Percentiles rank a stretch among this genome's conserved stretches.
Evolutionary conservation across 2,113 vertebrate species (phyloP).

Genomic region (Fukomys damarensis): DNA sequence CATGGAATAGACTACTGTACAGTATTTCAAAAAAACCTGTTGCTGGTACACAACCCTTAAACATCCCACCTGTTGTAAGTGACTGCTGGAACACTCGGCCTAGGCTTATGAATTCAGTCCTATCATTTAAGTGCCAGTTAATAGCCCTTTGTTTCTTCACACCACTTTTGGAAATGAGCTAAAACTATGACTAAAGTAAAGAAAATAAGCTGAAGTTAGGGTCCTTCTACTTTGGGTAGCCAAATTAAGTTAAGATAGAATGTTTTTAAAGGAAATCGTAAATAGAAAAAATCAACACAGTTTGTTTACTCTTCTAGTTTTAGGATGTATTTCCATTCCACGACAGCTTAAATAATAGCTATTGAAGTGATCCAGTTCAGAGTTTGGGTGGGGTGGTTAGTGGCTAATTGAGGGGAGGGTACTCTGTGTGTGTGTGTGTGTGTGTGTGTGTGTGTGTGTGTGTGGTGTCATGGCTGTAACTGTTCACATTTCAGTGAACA

Average conservation of each 20-base stretch:
- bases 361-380: background rate
- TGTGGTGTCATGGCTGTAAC: background rate
- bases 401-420: background rate
- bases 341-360: background rate
- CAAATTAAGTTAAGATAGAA: constrained; percentile 29
- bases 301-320: constrained; percentile 46
- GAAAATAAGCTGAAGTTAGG: background rate
- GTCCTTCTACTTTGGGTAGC: background rate
- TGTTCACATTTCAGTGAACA: background rate
- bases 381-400: background rate
- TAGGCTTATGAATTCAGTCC: background rate
- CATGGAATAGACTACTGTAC: background rate
- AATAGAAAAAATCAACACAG: background rate
- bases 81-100: background rate
- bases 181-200: background rate
- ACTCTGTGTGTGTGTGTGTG: background rate
- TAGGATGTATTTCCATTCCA: background rate
- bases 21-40: background rate
- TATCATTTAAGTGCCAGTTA: background rate
- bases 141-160: background rate
- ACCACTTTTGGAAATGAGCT: background rate
- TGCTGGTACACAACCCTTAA: background rate
- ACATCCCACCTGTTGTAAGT: constrained; percentile 1
- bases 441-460: background rate
- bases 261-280: constrained; percentile 40